Evolutionary conservation across 2,113 vertebrate genomes (phyloP), one percentile per base, ranked within the genome.

Genomic region (Hippocampus barbouri): DNA sequence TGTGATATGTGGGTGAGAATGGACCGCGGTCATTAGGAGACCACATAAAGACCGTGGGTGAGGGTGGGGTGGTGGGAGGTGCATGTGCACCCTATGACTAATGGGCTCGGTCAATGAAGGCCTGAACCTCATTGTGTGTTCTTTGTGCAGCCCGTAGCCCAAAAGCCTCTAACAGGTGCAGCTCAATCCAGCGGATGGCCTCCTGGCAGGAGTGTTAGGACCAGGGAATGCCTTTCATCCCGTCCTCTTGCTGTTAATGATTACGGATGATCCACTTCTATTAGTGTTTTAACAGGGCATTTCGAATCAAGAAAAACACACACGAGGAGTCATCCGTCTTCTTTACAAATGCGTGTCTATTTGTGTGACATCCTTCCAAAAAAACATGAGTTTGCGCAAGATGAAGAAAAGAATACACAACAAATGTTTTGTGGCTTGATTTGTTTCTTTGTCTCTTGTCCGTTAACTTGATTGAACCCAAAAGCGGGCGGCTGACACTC

Each of bases 61-160:
- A 61, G 57, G 25, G 6, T 20, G 57, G 86, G 86, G 87, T 87
- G 38, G 54, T 89, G 83, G 88, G 90, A 88, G 93, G 89, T 93
- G 89, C 83, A 83, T 85, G 73, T 79, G 84, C 79, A 89, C 89
- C 93, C 87, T 92, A 92, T 94, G 94, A 95, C 93, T 95, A 94
- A 95, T 92, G 89, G 72, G 76, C 84, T 77, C 30, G 88, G 90
- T 94, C 93, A 94, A 89, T 83, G 85, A 92, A 87, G 91, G 80
- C 83, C 69, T 79, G 89, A 85, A 87, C 90, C 82, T 66, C 85
- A 91, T 93, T 94, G 94, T 95, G 91, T 90, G 84, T 85, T 79
- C 79, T 76, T 81, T 82, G 89, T 93, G 91, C 91, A 93, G 94
- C 91, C 85, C 92, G 90, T 85, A 61, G 76, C 90, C 92, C 94